Evolutionary conservation across 2,888 invertebrate genomes (phyloP).

Genomic region (Tetrapedia diversipes): DNA sequence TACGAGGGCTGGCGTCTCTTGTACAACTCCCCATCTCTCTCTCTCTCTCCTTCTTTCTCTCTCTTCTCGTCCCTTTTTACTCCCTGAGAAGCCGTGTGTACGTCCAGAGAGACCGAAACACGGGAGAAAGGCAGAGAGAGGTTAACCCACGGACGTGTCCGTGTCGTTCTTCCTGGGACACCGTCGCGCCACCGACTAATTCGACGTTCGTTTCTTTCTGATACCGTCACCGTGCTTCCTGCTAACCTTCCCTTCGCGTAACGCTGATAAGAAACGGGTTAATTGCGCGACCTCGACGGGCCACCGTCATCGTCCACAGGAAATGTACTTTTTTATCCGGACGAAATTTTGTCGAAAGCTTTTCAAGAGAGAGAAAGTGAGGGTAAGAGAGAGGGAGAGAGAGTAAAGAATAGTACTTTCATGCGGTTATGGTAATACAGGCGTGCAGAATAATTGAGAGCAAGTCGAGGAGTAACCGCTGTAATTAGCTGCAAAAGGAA

Average conservation of each 20-base stretch:
- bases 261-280: conserved; percentile 34
- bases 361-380: neutral
- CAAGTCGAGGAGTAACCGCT: conserved; percentile 4
- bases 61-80: conserved; percentile 30
- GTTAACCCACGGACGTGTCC: conserved; percentile 7
- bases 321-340: conserved; percentile 1
- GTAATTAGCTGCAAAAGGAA: conserved; percentile 29
- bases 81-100: neutral
- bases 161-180: conserved; percentile 34
- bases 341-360: neutral
- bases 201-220: conserved; percentile 49
- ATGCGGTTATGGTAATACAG: conserved; percentile 20
- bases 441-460: conserved; percentile 24
- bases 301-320: conserved; percentile 2
- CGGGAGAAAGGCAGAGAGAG: neutral
- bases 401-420: neutral
- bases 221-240: conserved; percentile 26
- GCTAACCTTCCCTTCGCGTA: neutral
- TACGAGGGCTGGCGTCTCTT: conserved; percentile 29
- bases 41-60: too few species aligned
- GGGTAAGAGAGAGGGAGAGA: neutral
- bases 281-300: neutral
- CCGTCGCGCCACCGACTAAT: conserved; percentile 50
- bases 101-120: conserved; percentile 26
- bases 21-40: neutral